A percentile compares a stretch with the other conserved stretches of the same genome.
These are phyloP conservation scores for Laticauda laticaudata DNA, from an alignment of 2,113 vertebrate genomes.

Conservation along the genomic window DNA sequence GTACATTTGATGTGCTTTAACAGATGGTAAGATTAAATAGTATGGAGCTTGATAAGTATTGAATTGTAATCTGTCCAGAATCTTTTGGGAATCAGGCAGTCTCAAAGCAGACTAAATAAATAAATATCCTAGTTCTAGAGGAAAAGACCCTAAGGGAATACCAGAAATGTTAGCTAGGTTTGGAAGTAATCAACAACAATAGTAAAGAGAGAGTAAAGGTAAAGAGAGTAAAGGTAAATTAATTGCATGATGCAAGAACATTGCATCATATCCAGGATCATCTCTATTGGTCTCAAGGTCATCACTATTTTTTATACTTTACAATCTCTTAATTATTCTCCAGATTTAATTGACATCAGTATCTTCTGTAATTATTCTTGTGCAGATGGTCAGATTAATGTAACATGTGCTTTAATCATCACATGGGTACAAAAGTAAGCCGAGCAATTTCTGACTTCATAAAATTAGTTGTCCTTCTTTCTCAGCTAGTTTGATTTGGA, in stretches of 20 bases:
- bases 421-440: background rate
- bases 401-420: background rate
- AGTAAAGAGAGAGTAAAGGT: background rate
- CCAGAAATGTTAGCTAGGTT: background rate
- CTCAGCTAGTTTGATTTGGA: background rate
- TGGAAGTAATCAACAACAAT: background rate
- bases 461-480: background rate
- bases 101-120: background rate
- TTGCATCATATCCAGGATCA: background rate
- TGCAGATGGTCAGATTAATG: background rate
- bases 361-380: background rate
- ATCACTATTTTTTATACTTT: background rate
- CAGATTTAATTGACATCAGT: background rate
- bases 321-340: background rate
- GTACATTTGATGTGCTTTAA: background rate
- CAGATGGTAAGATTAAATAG: background rate
- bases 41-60: background rate
- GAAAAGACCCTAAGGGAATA: background rate
- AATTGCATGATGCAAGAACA: background rate
- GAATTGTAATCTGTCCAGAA: background rate
- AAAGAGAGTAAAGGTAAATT: background rate
- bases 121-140: background rate
- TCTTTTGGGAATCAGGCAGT: background rate
- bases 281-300: background rate
- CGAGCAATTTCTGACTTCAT: background rate